Evolutionary conservation across 1,140 invertebrate genomes (phyloP).

Genomic region (Caenorhabditis inopinata): DNA sequence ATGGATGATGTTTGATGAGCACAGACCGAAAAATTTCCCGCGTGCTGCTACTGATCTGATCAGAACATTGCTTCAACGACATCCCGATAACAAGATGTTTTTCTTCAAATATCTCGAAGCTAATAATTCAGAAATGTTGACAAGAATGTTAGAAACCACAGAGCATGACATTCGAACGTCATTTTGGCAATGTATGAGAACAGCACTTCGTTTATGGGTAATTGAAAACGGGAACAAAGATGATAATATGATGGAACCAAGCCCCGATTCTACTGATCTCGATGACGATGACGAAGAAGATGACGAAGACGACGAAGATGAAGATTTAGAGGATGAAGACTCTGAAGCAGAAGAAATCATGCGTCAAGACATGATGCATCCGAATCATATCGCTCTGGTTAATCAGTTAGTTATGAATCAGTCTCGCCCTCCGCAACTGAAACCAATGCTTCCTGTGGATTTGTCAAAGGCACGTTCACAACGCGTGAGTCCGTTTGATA

Average conservation of each 20-base stretch:
- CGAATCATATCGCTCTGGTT: not conserved
- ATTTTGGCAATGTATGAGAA: conserved; percentile 12
- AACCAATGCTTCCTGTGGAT: not conserved
- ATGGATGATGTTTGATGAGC: conserved; percentile 3
- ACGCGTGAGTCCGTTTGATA: conserved; percentile 1
- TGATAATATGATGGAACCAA: not conserved
- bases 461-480: not conserved
- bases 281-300: conserved; percentile 13
- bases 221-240: conserved; percentile 5
- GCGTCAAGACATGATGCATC: not conserved
- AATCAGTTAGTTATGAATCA: not conserved
- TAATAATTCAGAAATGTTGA: conserved; percentile 10
- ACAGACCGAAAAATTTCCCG: not conserved
- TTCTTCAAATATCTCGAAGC: not conserved
- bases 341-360: conserved; percentile 5
- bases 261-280: not conserved
- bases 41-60: not conserved
- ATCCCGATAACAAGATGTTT: conserved; percentile 2
- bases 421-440: not conserved
- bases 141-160: not conserved
- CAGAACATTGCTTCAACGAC: not conserved
- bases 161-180: not conserved
- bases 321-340: not conserved
- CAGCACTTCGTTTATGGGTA: not conserved
- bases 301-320: conserved; percentile 22